A percentile compares a stretch with the other conserved stretches of the same genome.
Conservation (phyloP, 2,888 invertebrate genomes). For the Andrena hattorfiana region DNA sequence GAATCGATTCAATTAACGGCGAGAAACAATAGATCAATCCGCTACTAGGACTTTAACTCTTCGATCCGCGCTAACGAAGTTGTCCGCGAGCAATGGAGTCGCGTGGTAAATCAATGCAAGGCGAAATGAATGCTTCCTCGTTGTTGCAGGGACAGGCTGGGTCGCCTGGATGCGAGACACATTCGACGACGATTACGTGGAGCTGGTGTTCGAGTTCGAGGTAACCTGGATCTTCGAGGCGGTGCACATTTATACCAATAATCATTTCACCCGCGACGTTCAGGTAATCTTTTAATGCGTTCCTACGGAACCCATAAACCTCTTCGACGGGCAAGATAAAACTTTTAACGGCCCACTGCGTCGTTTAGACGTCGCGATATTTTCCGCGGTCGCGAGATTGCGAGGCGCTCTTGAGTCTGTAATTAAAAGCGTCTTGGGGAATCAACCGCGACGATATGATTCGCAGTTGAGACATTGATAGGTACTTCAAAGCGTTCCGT, state of each 20-base stretch:
- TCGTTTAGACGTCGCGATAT: conserved; percentile 49
- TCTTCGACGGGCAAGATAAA: conserved; percentile 41
- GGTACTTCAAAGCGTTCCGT: too few species aligned
- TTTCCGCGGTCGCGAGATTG: conserved; percentile 34
- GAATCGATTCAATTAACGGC: conserved; percentile 62
- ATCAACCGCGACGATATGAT: background rate
- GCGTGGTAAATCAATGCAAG: conserved; percentile 26
- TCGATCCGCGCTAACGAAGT: conserved; percentile 45
- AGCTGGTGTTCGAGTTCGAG: conserved; percentile 91
- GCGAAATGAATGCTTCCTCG: conserved; percentile 31
- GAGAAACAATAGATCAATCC: conserved; percentile 61
- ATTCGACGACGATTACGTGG: conserved; percentile 86
- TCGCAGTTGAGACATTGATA: background rate
- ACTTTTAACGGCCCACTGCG: conserved; percentile 58
- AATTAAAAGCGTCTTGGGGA: conserved; percentile 26
- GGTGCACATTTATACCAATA: conserved; percentile 90
- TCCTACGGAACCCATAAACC: conserved; percentile 27
- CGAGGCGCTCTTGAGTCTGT: background rate
- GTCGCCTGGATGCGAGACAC: conserved; percentile 90
- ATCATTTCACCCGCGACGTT: conserved; percentile 89
- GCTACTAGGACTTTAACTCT: conserved; percentile 38
- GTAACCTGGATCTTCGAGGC: conserved; percentile 89
- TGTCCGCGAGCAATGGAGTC: conserved; percentile 21
- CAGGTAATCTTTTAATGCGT: conserved; percentile 85
- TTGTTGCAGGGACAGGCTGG: conserved; percentile 89